Conservation (phyloP, 2,888 invertebrate genomes). For the Himalopsyche anomala region DNA sequence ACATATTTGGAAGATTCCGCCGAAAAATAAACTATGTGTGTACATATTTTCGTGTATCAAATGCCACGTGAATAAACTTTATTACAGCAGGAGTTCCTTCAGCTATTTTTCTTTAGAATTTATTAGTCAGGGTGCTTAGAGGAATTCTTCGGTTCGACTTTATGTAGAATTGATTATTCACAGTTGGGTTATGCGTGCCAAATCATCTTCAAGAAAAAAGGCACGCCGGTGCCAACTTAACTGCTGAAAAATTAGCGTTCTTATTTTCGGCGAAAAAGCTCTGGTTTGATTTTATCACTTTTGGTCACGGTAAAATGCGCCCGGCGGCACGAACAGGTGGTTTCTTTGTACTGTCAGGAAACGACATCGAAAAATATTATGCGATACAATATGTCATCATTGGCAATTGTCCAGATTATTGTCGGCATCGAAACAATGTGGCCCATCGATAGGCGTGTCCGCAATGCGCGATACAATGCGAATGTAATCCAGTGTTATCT, state of each 20-base stretch:
- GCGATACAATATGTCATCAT: conserved; percentile 5
- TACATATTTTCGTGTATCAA: too few species aligned
- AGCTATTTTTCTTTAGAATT: not conserved
- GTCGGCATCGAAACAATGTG: conserved; percentile 15
- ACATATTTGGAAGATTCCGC: too few species aligned
- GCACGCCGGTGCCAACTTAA: not conserved
- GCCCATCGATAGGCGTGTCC: conserved; percentile 1
- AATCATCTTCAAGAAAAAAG: conserved; percentile 9
- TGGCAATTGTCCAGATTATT: not conserved
- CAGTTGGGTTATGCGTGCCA: not conserved
- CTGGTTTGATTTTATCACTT: conserved; percentile 8
- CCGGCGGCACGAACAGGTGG: not conserved
- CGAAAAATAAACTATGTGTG: too few species aligned
- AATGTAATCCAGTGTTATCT: too few species aligned
- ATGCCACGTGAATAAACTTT: too few species aligned
- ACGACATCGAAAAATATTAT: not conserved
- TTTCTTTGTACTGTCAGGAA: conserved; percentile 4
- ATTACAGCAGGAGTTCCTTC: too few species aligned
- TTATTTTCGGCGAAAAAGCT: conserved; percentile 2
- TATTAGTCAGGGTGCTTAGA: conserved; percentile 13
- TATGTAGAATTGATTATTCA: not conserved
- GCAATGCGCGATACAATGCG: not conserved
- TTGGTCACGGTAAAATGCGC: not conserved
- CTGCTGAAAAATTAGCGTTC: not conserved
- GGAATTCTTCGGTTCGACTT: not conserved